These are phyloP conservation scores for Myiozetetes cayanensis DNA, from an alignment of 2,113 vertebrate genomes.

Conservation along the genomic window DNA sequence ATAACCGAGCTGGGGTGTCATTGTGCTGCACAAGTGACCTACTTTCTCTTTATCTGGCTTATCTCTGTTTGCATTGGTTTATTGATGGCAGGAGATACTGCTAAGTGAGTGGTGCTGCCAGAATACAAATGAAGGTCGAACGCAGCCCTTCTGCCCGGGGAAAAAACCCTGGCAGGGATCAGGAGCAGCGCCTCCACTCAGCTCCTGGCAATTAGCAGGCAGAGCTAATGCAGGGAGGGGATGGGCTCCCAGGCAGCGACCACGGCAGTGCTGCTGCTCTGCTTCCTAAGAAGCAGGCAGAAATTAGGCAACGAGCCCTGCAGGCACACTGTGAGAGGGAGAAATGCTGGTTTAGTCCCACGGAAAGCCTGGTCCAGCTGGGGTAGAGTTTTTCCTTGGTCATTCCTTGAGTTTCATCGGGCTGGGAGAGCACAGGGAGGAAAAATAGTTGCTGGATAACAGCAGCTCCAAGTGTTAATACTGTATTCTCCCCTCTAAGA, in stretches of 20 bases:
- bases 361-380: neutral
- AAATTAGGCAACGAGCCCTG: neutral
- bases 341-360: neutral
- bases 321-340: neutral
- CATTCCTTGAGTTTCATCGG: neutral
- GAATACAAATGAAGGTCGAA: conserved; percentile 54
- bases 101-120: conserved; percentile 42
- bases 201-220: neutral
- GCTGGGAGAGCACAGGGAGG: neutral
- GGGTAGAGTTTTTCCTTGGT: neutral
- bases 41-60: conserved; percentile 55
- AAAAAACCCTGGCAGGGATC: neutral
- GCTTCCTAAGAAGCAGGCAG: neutral
- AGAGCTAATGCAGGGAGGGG: neutral
- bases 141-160: neutral
- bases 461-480: neutral
- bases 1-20: conserved; percentile 15
- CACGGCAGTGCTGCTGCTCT: neutral
- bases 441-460: neutral
- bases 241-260: neutral
- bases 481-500: neutral
- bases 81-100: conserved; percentile 61
- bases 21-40: conserved; percentile 55
- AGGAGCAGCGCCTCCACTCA: neutral
- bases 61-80: conserved; percentile 62